Base-by-base conservation (phyloP, 2,113 vertebrate genomes). In the Anseranas semipalmata region DNA sequence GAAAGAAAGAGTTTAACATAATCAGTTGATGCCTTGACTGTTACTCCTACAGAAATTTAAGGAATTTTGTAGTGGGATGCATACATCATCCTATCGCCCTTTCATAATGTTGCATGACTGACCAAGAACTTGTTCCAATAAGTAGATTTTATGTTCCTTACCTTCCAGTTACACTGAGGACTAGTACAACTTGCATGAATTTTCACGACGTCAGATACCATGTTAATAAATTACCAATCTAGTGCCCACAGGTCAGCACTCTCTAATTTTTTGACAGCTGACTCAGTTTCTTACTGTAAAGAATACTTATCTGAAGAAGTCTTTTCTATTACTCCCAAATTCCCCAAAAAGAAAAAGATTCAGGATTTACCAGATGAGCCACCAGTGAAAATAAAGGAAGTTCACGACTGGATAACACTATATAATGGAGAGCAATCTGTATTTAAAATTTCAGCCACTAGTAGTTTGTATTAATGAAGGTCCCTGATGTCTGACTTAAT, bases 1-100 rank as follows among this genome's bases (percentile, higher is more conserved):
- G 37, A 91, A 87, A 91, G 65, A 79, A 56, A 59, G n/a, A 81
- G 18, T 78, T 96, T 87, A 93, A 83, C 52, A 50, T 21, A 93
- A 70, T 83, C 58, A 43, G 55, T 76, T 68, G 83, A 55, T 81
- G 65, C 22, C 50, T 91, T 82, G 41, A 56, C 72, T 74, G 52
- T 43, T 91, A 89, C 89, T 96, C 81, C 89, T 66, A 88, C 66
- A 78, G 81, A 89, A 94, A 89, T 91, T 4, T 76, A 89, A 91
- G 70, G 77, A 89, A 95, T 97, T 95, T 91, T 95, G 50, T 63
- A 80, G 95, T 95, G 59, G 96, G 92, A 87, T 70, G 89, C 37
- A 62, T 60, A 30, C 67, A 73, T 71, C 84, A 85, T 85, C 15
- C 22, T 89, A 71, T 76, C 62, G 62, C 21, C 16, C 73, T 94